Base-by-base conservation (phyloP, 2,888 invertebrate species). In the Atrina japonica region DNA sequence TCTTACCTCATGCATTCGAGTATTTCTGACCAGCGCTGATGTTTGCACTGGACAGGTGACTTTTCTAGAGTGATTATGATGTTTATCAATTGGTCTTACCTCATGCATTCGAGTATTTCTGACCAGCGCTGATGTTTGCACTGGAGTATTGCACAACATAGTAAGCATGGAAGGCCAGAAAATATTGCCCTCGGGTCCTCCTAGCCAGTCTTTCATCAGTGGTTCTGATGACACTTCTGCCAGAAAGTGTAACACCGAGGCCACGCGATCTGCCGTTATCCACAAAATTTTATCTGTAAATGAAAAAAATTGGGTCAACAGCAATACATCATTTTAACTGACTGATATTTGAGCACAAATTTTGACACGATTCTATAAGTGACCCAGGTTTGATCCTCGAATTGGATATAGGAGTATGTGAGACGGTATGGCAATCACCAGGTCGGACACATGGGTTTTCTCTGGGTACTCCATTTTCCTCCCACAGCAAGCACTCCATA, bases 131-230 rank as follows among this genome's bases (percentile, higher is more conserved):
- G 66, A 47, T 11, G 71, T 41, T 65, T 85, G 86, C 14, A 82
- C 70, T n/a, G 84, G 84, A 23, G 84, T 83, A 68, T 85, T 84
- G 74, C 90, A 90, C 73, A 90, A 92, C 88, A 96, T 92, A 70
- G 94, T 93, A 11, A 97, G 92, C 73, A 97, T 91, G 3, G 96
- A 95, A 55, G 94, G 93, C 97, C 97, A 97, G 91, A 97, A 97
- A n/a, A 93, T 92, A 2, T 94, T 93, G 7, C 96, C 96, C 78
- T 95, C 94, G 58, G 92, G 91, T 0, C 94, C 93, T 16, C 97
- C 97, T 55, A 97, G 93, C 97, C 97, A 97, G 90, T 96, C 95
- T 79, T 96, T 94, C 92, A 97, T 94, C 76, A 94, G 93, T 3
- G 82, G 73, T 68, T 96, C 96, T 25, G 94, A 93, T 88, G 96